Conservation (phyloP, 2,797 vertebrate species). For the Lepus oiostolus region DNA sequence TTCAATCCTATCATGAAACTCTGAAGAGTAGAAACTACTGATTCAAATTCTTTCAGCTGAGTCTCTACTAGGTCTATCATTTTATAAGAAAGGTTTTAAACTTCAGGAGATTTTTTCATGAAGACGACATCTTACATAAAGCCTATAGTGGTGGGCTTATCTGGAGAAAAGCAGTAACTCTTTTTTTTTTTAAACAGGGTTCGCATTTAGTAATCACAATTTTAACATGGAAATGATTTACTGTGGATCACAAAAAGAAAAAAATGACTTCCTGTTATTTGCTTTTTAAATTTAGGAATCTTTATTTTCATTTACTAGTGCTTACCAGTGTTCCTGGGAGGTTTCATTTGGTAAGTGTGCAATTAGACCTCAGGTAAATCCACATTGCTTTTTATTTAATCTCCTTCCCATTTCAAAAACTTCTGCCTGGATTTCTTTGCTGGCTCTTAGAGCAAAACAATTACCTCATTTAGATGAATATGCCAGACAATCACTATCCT, state of each 20-base stretch:
- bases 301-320: neutral
- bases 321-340: neutral
- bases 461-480: constrained; percentile 43
- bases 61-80: neutral
- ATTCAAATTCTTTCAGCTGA: constrained; percentile 24
- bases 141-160: neutral
- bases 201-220: neutral
- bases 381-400: neutral
- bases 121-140: no score
- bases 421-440: constrained; percentile 36
- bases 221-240: neutral
- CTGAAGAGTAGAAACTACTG: neutral
- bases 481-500: constrained; percentile 47
- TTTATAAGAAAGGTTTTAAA: constrained; percentile 20
- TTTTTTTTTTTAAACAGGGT: neutral
- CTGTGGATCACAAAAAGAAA: neutral
- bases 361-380: neutral
- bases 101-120: neutral
- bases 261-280: neutral
- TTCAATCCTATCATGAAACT: neutral
- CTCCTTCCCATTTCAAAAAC: neutral
- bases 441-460: constrained; percentile 29
- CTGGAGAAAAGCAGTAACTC: neutral
- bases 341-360: neutral
- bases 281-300: constrained; percentile 3